phyloP scores from a whole-genome alignment of 2,888 invertebrate genomes.

The Andrena camellia region DNA sequence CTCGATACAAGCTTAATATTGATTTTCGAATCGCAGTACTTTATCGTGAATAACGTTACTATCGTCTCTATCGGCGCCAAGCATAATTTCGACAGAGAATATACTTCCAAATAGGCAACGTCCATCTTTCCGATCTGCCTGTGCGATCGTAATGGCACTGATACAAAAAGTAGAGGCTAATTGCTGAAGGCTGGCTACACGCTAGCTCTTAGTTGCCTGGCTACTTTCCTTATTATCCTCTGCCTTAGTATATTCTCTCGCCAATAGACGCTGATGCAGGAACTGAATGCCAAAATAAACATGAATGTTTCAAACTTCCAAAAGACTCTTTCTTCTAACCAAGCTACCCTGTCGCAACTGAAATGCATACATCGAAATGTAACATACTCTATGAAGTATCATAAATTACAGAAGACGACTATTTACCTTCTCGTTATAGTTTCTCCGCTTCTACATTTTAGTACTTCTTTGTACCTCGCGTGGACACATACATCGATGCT shows the following conservation, averaged over 20 bases:
- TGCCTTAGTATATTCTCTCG: conserved; percentile 81
- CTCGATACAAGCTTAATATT: conserved; percentile 84
- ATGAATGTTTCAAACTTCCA: conserved; percentile 93
- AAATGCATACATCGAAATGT: conserved; percentile 75
- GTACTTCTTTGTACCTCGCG: conserved; percentile 93
- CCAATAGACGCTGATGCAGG: conserved; percentile 84
- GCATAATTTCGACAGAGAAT: conserved; percentile 73
- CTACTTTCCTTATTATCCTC: conserved; percentile 82
- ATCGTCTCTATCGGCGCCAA: conserved; percentile 88
- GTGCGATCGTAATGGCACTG: too few relatives aligned
- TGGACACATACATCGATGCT: conserved; percentile 93
- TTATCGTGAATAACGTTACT: conserved; percentile 88
- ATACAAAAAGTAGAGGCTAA: background rate
- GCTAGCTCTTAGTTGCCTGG: conserved; percentile 80
- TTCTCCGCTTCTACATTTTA: conserved; percentile 93
- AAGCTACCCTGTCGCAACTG: conserved; percentile 94
- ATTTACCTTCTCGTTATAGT: conserved; percentile 91
- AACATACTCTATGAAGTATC: background rate
- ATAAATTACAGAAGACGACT: background rate
- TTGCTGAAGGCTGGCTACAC: conserved; percentile 50
- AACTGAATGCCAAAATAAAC: conserved; percentile 88
- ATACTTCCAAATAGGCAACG: conserved; percentile 80
- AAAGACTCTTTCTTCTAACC: conserved; percentile 93
- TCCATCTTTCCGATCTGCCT: conserved; percentile 70
- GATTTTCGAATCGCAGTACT: conserved; percentile 86